Conservation (phyloP, 2,888 invertebrate species). For the Eumacrocentrus americanus region DNA sequence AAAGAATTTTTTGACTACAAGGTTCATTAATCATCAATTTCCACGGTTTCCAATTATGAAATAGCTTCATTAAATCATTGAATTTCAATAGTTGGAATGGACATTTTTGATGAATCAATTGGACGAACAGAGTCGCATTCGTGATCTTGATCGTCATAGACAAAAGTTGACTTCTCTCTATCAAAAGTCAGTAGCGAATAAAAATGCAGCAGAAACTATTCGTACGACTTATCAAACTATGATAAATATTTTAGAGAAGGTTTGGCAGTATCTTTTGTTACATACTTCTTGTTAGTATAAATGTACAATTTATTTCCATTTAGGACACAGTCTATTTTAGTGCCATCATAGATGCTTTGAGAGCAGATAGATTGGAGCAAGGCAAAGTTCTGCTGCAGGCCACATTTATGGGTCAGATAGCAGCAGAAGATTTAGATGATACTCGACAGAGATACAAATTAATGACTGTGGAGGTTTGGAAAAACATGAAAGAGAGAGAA, state of each 20-base stretch:
- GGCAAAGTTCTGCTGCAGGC: slow-evolving; percentile 70
- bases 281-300: slow-evolving; percentile 13
- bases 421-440: slow-evolving; percentile 71
- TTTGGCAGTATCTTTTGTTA: slow-evolving; percentile 39
- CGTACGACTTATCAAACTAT: slow-evolving; percentile 69
- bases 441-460: slow-evolving; percentile 68
- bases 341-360: slow-evolving; percentile 67
- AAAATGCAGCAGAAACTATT: slow-evolving; percentile 71
- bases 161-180: slow-evolving; percentile 59
- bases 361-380: slow-evolving; percentile 67
- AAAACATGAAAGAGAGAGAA: slow-evolving; percentile 69
- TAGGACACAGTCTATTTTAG: slow-evolving; percentile 73
- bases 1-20: slow-evolving; percentile 67
- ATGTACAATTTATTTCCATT: slow-evolving; percentile 15
- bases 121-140: slow-evolving; percentile 30
- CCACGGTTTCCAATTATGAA: background rate
- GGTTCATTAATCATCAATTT: slow-evolving; percentile 53
- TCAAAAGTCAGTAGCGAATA: slow-evolving; percentile 69
- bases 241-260: slow-evolving; percentile 69
- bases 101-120: slow-evolving; percentile 39
- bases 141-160: slow-evolving; percentile 34
- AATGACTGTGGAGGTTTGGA: slow-evolving; percentile 67
- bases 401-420: slow-evolving; percentile 71
- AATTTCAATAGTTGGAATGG: slow-evolving; percentile 44
- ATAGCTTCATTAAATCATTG: slow-evolving; percentile 37